Evolutionary conservation across 2,888 invertebrate genomes (phyloP), one percentile per base, ranked within the genome.

Genomic region (Polyploca ridens): DNA sequence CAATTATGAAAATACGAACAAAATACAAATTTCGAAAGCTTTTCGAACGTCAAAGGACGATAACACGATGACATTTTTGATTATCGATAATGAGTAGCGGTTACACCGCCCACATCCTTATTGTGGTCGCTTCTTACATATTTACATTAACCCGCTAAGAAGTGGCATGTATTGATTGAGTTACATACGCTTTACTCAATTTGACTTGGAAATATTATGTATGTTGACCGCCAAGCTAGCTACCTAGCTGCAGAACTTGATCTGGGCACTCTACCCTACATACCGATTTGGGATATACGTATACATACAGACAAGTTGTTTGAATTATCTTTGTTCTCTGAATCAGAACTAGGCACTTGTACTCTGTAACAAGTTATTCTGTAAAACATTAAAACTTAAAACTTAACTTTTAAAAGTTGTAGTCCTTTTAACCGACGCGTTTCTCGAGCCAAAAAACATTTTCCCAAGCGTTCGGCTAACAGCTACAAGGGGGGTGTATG

Each of bases 1-100:
- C 93, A 94, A 93, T 93, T 93, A 93, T 93, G 93, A 93, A 93
- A 94, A 93, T 93, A 92, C 90, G 88, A 91, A 91, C 93, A 92
- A 94, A 93, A 93, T 93, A 92, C 90, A 90, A 90, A 89, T 91
- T 91, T 88, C 80, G 84, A 85, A 83, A 82, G 86, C 78, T 78
- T 77, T 78, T 71, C 82, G 83, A 84, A 84, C 86, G 83, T 84
- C 83, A 86, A 88, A 86, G 83, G 82, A 81, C 82, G 75, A 79
- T 84, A 78, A 80, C 74, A 76, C 79, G 74, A 76, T 75, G 75
- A 72, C 70, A 72, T 86, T 86, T 41, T 44, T 41, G 19, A 44
- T 19, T 86, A 87, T 88, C 87, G 88, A 87, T 85, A 85, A 84
- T 86, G 62, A 69, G 60, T 46, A 63, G 66, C 69, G 72, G 68